Evolutionary conservation across 1,140 invertebrate species (phyloP).

Genomic region (Cardiocondyla obscurior): DNA sequence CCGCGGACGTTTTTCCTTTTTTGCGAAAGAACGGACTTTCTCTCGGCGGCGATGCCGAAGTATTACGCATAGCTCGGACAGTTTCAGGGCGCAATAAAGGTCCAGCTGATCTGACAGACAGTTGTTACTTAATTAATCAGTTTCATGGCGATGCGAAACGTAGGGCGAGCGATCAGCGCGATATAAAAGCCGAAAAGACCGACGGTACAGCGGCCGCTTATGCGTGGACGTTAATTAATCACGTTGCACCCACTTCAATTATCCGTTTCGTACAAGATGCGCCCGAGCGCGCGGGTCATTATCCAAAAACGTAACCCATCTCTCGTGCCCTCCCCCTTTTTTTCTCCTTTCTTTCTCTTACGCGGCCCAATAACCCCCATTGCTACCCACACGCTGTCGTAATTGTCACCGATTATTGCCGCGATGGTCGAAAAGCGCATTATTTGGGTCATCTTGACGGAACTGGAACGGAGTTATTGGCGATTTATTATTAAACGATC

Average conservation of each 20-base stretch:
- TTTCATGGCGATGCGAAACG: slow-evolving; percentile 27
- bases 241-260: slow-evolving; percentile 49
- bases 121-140: slow-evolving; percentile 58
- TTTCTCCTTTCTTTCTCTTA: neutral
- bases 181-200: slow-evolving; percentile 38
- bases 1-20: slow-evolving; percentile 23
- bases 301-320: slow-evolving; percentile 46
- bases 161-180: slow-evolving; percentile 16
- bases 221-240: slow-evolving; percentile 54
- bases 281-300: slow-evolving; percentile 30
- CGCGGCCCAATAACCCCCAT: slow-evolving; percentile 56
- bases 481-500: slow-evolving; percentile 59
- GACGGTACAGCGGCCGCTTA: neutral
- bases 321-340: neutral
- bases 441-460: slow-evolving; percentile 58
- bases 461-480: slow-evolving; percentile 56
- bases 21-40: slow-evolving; percentile 52
- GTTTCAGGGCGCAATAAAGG: slow-evolving; percentile 29
- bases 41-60: slow-evolving; percentile 14
- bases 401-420: slow-evolving; percentile 60
- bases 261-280: slow-evolving; percentile 36
- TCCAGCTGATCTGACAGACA: slow-evolving; percentile 30
- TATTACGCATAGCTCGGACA: slow-evolving; percentile 13
- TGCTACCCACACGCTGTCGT: slow-evolving; percentile 47
- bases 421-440: slow-evolving; percentile 38